These are phyloP conservation scores for Sesamia nonagrioides DNA, from an alignment of 1,140 invertebrate species.

Conservation along the genomic window DNA sequence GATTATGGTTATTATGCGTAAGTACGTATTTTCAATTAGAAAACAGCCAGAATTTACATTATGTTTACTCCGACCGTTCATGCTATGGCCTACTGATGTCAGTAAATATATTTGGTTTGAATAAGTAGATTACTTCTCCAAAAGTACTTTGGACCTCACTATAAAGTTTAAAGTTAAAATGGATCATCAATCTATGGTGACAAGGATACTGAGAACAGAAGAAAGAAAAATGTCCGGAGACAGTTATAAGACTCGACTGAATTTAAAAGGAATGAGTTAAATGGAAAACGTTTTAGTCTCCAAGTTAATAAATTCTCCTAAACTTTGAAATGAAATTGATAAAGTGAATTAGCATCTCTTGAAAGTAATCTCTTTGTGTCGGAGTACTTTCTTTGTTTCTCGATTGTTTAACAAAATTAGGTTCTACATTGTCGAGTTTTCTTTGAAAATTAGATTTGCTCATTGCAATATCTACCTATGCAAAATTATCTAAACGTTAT, in stretches of 20 bases:
- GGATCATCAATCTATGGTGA: background rate
- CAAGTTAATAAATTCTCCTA: conserved; percentile 30
- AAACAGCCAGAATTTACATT: too few species aligned
- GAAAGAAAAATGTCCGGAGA: conserved; percentile 28
- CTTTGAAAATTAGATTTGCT: background rate
- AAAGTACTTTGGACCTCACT: background rate
- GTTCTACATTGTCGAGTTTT: background rate
- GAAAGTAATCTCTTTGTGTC: conserved; percentile 39
- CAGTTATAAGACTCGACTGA: background rate
- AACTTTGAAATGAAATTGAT: conserved; percentile 42
- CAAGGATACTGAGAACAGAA: conserved; percentile 17
- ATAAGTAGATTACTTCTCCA: background rate
- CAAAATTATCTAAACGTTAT: background rate
- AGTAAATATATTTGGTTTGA: background rate
- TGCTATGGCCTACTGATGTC: background rate
- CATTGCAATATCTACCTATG: background rate
- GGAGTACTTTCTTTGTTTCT: conserved; percentile 9
- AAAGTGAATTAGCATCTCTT: conserved; percentile 42
- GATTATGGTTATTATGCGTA: too few species aligned
- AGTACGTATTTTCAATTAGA: too few species aligned
- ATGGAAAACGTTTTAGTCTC: conserved; percentile 37
- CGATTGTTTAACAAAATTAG: background rate
- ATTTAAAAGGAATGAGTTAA: conserved; percentile 39
- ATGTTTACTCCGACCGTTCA: too few species aligned
- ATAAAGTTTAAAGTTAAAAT: background rate